phyloP scores from a whole-genome alignment of 2,888 invertebrate genomes.

The Corythucha ciliata region DNA sequence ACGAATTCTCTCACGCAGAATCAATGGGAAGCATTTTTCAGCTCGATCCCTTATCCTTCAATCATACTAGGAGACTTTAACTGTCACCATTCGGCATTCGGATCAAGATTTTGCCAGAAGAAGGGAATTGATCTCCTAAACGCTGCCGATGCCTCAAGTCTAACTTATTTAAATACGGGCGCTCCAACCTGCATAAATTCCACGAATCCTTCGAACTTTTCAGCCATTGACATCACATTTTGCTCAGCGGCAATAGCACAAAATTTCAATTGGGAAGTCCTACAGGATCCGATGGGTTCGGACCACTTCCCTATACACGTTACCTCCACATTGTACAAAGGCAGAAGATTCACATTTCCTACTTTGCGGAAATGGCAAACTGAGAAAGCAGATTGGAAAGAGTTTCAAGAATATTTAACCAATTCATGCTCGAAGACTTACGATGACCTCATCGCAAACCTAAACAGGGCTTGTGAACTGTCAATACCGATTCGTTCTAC shows the following conservation, averaged over 20 bases:
- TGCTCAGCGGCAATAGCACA: neutral
- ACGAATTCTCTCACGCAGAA: too few relatives aligned
- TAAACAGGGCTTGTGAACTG: neutral
- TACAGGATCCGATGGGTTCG: conserved; percentile 8
- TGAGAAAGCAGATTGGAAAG: neutral
- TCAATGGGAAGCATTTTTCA: conserved; percentile 2
- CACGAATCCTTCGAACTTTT: neutral
- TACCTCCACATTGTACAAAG: neutral
- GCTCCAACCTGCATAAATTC: neutral
- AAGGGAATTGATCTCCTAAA: neutral
- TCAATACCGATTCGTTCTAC: too few relatives aligned
- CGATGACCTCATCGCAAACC: neutral
- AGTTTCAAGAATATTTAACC: neutral
- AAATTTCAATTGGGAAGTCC: neutral
- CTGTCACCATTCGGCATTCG: conserved; percentile 2
- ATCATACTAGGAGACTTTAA: conserved; percentile 8
- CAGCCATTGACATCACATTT: conserved; percentile 12
- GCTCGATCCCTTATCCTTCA: neutral
- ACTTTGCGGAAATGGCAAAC: neutral
- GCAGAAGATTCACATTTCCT: too few relatives aligned
- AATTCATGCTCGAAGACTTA: neutral
- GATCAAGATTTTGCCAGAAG: neutral
- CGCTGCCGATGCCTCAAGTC: neutral
- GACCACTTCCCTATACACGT: conserved; percentile 5
- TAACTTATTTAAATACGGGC: conserved; percentile 2